Evolutionary conservation across 35 echinoderm and acorn worm genomes (phyloP), one percentile per base, ranked within the genome.

Genomic region (Amphiura filiformis): DNA sequence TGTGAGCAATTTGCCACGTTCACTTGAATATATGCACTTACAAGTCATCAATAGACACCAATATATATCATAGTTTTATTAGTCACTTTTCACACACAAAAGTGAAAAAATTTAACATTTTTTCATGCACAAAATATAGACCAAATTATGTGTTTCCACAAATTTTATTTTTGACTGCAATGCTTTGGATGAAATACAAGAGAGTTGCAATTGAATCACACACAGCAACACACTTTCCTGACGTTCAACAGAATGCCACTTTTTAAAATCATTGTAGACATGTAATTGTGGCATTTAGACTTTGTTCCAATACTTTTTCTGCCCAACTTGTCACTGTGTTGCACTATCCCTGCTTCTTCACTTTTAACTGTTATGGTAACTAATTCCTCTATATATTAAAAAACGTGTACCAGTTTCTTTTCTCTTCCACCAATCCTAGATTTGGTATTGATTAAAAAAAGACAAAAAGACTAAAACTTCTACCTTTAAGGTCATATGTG

Each of bases 11-110:
- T 70, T 70, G 61, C 61, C 26, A 15, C 11, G 9, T 70, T 70
- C 61, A 70, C 61, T 70, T 70, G 26, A n/a, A n/a, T 15, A 70
- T 70, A 70, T 70, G 61, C 61, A 70, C 61, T 70, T 70, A 70
- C 41, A 47, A 47, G 17, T 47, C 28, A 70, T 70, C 61, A 70
- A 26, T n/a, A 26, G 1, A 2, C 26, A n/a, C 26, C 7, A 30
- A 70, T 26, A 26, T n/a, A n/a, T n/a, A n/a, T n/a, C n/a, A n/a
- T n/a, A n/a, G n/a, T n/a, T n/a, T n/a, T n/a, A n/a, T n/a, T n/a
- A n/a, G n/a, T n/a, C n/a, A n/a, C n/a, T n/a, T n/a, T n/a, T 70
- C 61, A 70, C 15, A 15, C 15, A 26, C 28, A 30, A 70, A 70
- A 30, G 15, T 70, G 4, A 70, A 13, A 70, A 26, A 52, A 7